Evolutionary conservation across 2,113 vertebrate genomes (phyloP).

Genomic region (Xiphias gladius): DNA sequence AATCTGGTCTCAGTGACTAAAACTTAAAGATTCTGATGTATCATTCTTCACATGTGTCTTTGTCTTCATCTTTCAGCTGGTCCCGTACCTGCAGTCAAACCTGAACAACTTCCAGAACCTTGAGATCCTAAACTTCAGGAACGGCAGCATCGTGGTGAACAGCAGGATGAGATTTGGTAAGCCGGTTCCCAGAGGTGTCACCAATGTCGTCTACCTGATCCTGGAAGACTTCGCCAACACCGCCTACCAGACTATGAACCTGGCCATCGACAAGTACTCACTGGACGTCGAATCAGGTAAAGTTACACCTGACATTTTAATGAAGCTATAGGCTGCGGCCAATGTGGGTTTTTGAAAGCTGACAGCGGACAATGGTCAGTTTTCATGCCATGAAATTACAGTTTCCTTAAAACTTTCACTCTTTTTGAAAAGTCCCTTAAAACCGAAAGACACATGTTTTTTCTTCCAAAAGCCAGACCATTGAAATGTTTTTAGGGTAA

Average conservation of each 20-base stretch:
- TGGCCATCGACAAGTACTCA: conserved; percentile 94
- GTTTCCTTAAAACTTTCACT: too few relatives aligned
- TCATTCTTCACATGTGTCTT: background rate
- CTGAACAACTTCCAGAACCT: conserved; percentile 94
- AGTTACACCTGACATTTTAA: too few relatives aligned
- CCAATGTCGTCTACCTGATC: conserved; percentile 91
- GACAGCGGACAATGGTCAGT: too few relatives aligned
- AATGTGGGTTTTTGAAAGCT: too few relatives aligned
- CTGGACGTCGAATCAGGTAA: conserved; percentile 94
- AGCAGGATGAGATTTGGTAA: conserved; percentile 93
- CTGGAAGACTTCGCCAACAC: conserved; percentile 96
- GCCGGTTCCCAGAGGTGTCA: conserved; percentile 89
- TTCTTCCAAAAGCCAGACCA: too few relatives aligned
- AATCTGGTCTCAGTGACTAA: background rate
- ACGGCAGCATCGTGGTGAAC: conserved; percentile 97
- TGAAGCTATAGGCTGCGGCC: too few relatives aligned
- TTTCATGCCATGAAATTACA: too few relatives aligned
- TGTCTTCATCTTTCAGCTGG: conserved; percentile 83
- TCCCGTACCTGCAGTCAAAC: conserved; percentile 95
- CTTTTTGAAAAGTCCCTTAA: too few relatives aligned
- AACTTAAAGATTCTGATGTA: background rate
- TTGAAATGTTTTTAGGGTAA: too few relatives aligned
- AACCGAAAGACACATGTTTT: too few relatives aligned
- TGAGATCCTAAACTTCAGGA: conserved; percentile 97
- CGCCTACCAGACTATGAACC: conserved; percentile 95